phyloP scores from a whole-genome alignment of 2,888 invertebrate species.

The Oscheius sp. region DNA sequence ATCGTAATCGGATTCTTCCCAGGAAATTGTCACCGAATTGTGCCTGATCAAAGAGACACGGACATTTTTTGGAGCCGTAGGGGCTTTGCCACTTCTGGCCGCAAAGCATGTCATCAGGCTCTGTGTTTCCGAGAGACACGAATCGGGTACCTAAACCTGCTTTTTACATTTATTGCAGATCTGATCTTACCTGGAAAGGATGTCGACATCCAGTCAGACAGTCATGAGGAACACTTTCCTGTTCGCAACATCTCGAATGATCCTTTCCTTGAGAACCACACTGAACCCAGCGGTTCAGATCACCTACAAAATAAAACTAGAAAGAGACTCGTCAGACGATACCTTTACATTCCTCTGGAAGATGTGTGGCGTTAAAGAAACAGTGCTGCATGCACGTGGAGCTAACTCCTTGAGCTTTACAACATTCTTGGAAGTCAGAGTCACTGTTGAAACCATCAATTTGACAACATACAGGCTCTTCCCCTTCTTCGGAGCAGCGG shows the following conservation, averaged over 20 bases:
- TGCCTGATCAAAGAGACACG: constrained; percentile 46
- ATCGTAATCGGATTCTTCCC: constrained; percentile 51
- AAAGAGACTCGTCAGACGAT: not conserved
- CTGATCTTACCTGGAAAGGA: constrained; percentile 49
- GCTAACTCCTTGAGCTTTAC: constrained; percentile 51
- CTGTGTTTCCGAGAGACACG: constrained; percentile 27
- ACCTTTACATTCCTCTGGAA: constrained; percentile 40
- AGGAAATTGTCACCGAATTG: constrained; percentile 47
- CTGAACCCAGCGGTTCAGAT: constrained; percentile 55
- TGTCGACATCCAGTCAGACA: constrained; percentile 59
- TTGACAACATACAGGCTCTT: constrained; percentile 54
- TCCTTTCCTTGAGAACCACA: constrained; percentile 63
- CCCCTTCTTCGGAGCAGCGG: constrained; percentile 45
- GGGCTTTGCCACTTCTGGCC: constrained; percentile 17
- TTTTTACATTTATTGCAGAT: not conserved
- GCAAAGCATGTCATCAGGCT: constrained; percentile 46
- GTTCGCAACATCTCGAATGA: constrained; percentile 57
- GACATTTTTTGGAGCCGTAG: constrained; percentile 43
- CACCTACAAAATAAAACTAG: constrained; percentile 13
- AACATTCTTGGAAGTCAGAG: constrained; percentile 51
- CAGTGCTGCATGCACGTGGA: constrained; percentile 46
- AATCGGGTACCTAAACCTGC: constrained; percentile 39
- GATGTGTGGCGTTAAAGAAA: constrained; percentile 49
- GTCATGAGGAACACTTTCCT: constrained; percentile 44
- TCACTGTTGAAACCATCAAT: constrained; percentile 24